phyloP scores from a whole-genome alignment of 2,113 vertebrate species.

The Mohoua ochrocephala region DNA sequence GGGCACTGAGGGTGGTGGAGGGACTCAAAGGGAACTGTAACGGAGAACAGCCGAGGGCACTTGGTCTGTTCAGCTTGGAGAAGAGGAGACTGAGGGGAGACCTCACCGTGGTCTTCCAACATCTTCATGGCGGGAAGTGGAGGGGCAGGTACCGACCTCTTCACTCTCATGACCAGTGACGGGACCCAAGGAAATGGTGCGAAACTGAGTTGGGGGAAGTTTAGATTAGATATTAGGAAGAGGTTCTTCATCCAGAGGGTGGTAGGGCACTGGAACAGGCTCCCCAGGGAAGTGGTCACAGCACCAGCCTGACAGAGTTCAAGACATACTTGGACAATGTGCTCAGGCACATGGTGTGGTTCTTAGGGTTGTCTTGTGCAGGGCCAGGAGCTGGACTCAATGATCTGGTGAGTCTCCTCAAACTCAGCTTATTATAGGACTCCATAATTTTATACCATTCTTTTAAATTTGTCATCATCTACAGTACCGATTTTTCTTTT shows the following conservation, averaged over 20 bases:
- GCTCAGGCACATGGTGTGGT: not conserved
- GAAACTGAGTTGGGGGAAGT: not conserved
- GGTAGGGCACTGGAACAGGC: not conserved
- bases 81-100: not conserved
- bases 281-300: not conserved
- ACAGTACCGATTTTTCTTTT: not conserved
- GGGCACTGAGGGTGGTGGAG: not conserved
- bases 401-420: not conserved
- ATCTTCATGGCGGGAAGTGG: too few species aligned
- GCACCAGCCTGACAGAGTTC: not conserved
- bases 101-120: too few species aligned
- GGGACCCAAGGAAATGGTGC: not conserved
- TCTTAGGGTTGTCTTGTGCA: not conserved
- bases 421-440: not conserved
- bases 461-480: not conserved
- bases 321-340: not conserved
- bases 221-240: not conserved
- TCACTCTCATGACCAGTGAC: not conserved
- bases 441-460: not conserved
- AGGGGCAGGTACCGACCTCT: not conserved
- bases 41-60: not conserved
- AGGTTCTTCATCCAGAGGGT: not conserved
- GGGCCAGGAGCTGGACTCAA: not conserved
- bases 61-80: not conserved
- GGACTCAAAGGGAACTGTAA: not conserved